Base-by-base conservation (phyloP, 2,888 invertebrate species). In the Cryptus viduatorius region DNA sequence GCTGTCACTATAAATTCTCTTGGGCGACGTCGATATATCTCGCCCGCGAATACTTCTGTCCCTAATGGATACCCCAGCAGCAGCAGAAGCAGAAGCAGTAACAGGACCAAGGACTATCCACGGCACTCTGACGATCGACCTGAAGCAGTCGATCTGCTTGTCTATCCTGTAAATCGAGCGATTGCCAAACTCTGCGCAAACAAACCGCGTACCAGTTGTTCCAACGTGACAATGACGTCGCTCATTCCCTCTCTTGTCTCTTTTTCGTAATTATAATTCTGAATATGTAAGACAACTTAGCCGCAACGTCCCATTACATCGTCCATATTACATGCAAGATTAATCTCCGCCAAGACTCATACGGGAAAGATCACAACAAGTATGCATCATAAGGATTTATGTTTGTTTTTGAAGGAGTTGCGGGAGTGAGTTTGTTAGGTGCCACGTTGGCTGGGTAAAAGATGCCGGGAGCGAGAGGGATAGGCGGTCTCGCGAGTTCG, bases 11-110 rank as follows among this genome's bases (percentile, higher is more conserved):
- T 92, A 92, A 93, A 93, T 93, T 92, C 90, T 90, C 89, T 87
- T 88, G 90, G 91, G 91, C 91, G 92, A 92, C 92, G 91, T 93
- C 93, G 92, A 93, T 93, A 92, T 93, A 92, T 93, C 92, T 92
- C 91, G 89, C 90, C 91, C 89, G 91, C 92, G 92, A 92, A 93
- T 93, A 93, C 93, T 93, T 92, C 91, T 93, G 92, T 92, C 93
- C 91, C 92, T 92, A 93, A 93, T 93, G 93, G 93, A 93, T 93
- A 92, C 92, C 91, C 79, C 68, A 76, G 81, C 77, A 80, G 61
- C 44, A 80, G 68, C 76, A 76, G 75, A 50, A 82, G 84, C 61
- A 80, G 81, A 53, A 81, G 78, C 79, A 76, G 68, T 37, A 82
- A 48, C 78, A 82, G 71, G 75, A 82, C 84, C 76, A 61, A 24